Conservation (phyloP, 2,888 invertebrate species). For the Zygothrica quintamaculata region DNA sequence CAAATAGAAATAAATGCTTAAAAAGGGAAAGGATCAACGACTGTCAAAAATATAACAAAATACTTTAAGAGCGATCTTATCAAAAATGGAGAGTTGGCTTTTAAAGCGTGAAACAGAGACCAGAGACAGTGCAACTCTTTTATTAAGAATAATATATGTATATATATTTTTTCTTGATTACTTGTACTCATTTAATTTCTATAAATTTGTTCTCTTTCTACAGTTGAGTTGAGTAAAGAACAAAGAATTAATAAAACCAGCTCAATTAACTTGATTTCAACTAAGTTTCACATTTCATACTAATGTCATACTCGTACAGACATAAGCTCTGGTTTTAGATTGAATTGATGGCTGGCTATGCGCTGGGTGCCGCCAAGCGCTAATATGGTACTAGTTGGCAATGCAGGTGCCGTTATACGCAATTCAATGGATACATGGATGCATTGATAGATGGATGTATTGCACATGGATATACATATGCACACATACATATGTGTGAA, state of each 20-base stretch:
- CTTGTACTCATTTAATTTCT: not conserved
- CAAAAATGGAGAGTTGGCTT: slow-evolving; percentile 14
- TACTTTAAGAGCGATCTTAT: slow-evolving; percentile 11
- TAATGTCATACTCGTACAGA: slow-evolving; percentile 19
- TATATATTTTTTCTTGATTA: no score
- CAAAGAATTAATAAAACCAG: not conserved
- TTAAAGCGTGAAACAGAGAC: no score
- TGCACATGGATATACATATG: no score
- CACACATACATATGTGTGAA: not conserved
- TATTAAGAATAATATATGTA: not conserved
- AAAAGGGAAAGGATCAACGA: slow-evolving; percentile 55
- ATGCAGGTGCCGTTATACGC: slow-evolving; percentile 65
- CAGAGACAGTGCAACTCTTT: not conserved
- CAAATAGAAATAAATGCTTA: slow-evolving; percentile 12
- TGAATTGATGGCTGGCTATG: slow-evolving; percentile 11
- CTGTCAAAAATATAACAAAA: slow-evolving; percentile 23
- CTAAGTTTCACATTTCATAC: not conserved
- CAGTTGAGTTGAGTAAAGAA: not conserved
- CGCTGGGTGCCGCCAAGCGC: slow-evolving; percentile 27
- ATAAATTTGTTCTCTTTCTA: not conserved
- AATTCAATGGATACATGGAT: slow-evolving; percentile 43
- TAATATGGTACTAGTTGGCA: slow-evolving; percentile 53
- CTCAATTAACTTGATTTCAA: slow-evolving; percentile 3
- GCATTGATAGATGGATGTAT: slow-evolving; percentile 6
- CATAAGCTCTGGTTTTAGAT: slow-evolving; percentile 23